Evolutionary conservation across 2,113 vertebrate genomes (phyloP), one percentile per base, ranked within the genome.

Genomic region (Ginglymostoma cirratum): DNA sequence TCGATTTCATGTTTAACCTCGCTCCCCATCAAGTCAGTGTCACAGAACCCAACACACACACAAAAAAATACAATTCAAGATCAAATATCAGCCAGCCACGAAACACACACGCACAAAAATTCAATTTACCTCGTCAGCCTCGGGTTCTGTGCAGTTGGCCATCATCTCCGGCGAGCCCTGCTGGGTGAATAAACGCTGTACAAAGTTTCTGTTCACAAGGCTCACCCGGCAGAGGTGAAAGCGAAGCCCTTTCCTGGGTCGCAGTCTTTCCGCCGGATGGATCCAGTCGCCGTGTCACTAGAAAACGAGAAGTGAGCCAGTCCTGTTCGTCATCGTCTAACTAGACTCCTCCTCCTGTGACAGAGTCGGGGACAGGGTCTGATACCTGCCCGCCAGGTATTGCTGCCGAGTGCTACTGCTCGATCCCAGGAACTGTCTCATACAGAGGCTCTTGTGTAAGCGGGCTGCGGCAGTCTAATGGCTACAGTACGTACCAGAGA

Each of bases 221-320:
- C 45, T 70, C 65, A 76, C 42, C 4, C 34, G 38, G 24, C 45
- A 24, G 85, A 10, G 21, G 19, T 21, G 23, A 45, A 8, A 94
- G 24, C 17, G 2, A 2, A 65, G 42, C 69, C 27, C 14, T 72
- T 70, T 70, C 42, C 93, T 5, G 3, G 4, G 69, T 45, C 42
- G 27, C n/a, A 24, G 19, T 72, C 67, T 95, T 94, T 70, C 93
- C 93, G 93, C 66, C 66, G 93, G 67, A 95, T 95, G 94, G 94
- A 72, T 95, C 69, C 94, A 34, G 69, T 10, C 17, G 66, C 17
- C 45, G 92, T 67, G 92, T 95, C 42, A 48, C 93, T 72, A 17
- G 5, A 67, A 72, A 95, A 48, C 5, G 12, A 34, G 0, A 72
- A 66, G 12, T 4, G 42, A 95, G 69, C 67, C 38, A 95, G 38